A percentile compares a stretch with the other conserved stretches of the same genome.
Conservation (phyloP, 2,888 invertebrate genomes). For the Cantharis rustica region DNA sequence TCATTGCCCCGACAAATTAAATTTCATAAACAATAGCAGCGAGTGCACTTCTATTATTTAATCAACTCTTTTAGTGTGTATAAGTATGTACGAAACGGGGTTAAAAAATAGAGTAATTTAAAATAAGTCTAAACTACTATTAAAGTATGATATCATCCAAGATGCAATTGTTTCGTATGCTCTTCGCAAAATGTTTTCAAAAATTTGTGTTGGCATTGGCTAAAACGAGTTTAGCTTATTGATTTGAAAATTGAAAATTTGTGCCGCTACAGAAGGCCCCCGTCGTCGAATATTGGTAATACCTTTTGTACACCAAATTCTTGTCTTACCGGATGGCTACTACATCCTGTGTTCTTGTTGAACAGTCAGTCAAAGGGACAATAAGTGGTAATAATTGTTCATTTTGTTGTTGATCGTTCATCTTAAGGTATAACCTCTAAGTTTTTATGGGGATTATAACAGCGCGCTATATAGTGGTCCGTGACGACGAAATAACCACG, state of each 20-base stretch:
- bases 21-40: constrained; percentile 5
- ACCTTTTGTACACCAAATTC: no score
- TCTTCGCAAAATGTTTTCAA: background rate
- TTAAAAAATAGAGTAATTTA: background rate
- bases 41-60: background rate
- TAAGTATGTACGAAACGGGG: background rate
- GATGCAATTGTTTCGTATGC: background rate
- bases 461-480: background rate
- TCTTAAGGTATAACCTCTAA: background rate
- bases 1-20: constrained; percentile 16
- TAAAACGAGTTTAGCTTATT: no score
- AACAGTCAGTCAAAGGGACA: background rate
- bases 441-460: background rate
- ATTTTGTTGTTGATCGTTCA: background rate
- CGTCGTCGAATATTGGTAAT: no score
- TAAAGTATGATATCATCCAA: background rate
- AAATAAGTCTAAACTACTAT: no score
- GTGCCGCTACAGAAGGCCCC: no score
- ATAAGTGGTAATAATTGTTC: background rate
- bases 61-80: background rate
- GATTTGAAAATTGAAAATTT: no score
- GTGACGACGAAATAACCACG: background rate
- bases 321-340: background rate
- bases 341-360: background rate
- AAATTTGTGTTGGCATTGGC: no score